Conservation (phyloP, 2,113 vertebrate genomes). For the Acrocephalus kingi region DNA sequence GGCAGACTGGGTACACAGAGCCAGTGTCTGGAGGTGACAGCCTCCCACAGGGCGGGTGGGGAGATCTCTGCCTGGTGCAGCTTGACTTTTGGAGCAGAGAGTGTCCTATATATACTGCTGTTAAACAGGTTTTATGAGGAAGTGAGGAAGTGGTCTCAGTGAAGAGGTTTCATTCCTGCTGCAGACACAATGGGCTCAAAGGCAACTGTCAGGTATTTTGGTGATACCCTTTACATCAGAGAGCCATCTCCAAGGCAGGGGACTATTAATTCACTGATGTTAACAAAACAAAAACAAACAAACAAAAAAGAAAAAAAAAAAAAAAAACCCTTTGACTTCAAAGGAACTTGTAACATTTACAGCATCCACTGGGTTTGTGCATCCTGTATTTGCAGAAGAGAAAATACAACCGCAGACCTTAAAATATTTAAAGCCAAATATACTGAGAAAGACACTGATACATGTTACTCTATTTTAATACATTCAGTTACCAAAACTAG, state of each 20-base stretch:
- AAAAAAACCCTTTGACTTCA: background rate
- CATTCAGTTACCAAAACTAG: background rate
- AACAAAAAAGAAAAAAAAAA: background rate
- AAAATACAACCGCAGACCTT: background rate
- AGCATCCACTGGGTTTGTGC: background rate
- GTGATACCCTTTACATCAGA: background rate
- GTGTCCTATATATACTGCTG: rapidly evolving
- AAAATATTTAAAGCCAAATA: background rate
- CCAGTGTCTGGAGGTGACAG: background rate
- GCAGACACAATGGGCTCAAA: background rate
- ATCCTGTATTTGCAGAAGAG: background rate
- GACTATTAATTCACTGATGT: background rate
- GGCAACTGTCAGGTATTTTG: background rate
- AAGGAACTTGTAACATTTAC: background rate
- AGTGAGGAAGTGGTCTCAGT: background rate
- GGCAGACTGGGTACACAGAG: background rate
- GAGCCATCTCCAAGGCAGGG: background rate
- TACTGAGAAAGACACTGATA: background rate
- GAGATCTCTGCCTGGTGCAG: background rate
- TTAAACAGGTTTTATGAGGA: background rate
- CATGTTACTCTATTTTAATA: background rate
- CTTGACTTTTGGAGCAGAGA: background rate
- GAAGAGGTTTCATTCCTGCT: background rate
- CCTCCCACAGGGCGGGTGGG: rapidly evolving
- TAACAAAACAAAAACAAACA: background rate